Base-by-base conservation (phyloP, 2,113 vertebrate genomes). In the Oreocharis arfaki region DNA sequence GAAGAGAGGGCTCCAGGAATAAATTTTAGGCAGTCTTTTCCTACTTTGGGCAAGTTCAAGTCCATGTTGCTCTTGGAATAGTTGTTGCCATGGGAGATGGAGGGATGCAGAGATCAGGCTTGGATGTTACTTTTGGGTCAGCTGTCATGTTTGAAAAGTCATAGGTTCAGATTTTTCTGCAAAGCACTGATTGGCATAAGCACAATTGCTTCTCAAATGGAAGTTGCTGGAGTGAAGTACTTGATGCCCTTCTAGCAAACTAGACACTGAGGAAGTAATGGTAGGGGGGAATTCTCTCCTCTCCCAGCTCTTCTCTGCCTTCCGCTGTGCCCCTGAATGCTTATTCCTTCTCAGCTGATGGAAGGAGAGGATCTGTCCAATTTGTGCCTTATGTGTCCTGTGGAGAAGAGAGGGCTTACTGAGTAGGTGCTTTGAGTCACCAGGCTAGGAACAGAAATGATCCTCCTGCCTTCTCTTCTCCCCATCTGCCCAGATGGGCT, bases 41-140 rank as follows among this genome's bases (percentile, higher is more conserved):
- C 6, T 76, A 3, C 32, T 87, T 69, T 1, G 3, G 8, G 20
- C 49, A 74, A 55, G 46, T 86, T 56, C n/a, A 61, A 37, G 50
- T 89, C 46, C 7, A 6, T 35, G 20, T 42, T 90, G 28, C 41
- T 7, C 0, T 61, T 77, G 68, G 30, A 76, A 32, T 39, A 55
- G n/a, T 33, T 28, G 11, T 81, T 74, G 21, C 37, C 16, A 14
- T 0, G 0, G 21, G 50, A 33, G 61, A 21, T 61, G 10, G 20
- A 53, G 22, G 39, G 33, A 20, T 77, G 55, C 53, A 69, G 46
- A 49, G n/a, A 49, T 55, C 8, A 65, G 57, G 22, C 33, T 91
- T 75, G 55, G 37, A 23, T 50, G 35, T 76, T 83, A 60, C 23
- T 61, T 93, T 32, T 64, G 61, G 30, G 16, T 69, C 37, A 49